Conservation (phyloP, 2,888 invertebrate genomes). For the Epinotia nisella region DNA sequence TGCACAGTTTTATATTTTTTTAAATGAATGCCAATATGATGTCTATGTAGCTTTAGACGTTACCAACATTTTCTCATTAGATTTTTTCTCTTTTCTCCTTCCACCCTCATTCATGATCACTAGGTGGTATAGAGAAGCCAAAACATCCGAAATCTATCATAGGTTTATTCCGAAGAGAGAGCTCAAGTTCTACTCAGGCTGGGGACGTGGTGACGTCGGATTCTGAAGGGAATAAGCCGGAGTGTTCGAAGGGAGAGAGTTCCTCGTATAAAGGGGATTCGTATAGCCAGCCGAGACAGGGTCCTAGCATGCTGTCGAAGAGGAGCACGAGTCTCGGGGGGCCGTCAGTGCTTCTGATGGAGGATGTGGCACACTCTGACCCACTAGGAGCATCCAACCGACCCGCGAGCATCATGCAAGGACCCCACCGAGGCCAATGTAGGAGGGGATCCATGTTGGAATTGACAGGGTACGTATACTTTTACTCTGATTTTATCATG, state of each 20-base stretch:
- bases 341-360: conserved; percentile 85
- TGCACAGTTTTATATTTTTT: conserved; percentile 36
- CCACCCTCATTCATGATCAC: conserved; percentile 58
- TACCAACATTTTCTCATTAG: conserved; percentile 63
- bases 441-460: conserved; percentile 93
- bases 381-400: conserved; percentile 86
- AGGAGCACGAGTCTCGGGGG: conserved; percentile 79
- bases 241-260: conserved; percentile 73
- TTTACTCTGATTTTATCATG: neutral
- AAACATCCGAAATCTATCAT: conserved; percentile 94
- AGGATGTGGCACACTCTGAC: conserved; percentile 85
- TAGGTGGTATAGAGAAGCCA: conserved; percentile 94
- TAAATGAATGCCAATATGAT: conserved; percentile 6
- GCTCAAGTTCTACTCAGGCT: conserved; percentile 88
- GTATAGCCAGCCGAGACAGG: conserved; percentile 66
- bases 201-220: conserved; percentile 83
- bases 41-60: conserved; percentile 50
- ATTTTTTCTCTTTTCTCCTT: conserved; percentile 64
- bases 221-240: conserved; percentile 80
- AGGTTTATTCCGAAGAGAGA: conserved; percentile 94
- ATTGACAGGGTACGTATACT: conserved; percentile 88
- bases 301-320: conserved; percentile 73
- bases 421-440: conserved; percentile 87
- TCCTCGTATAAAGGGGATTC: conserved; percentile 68
- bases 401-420: conserved; percentile 85